These are phyloP conservation scores for Sphenodon punctatus DNA, from an alignment of 2,797 vertebrate genomes.

Conservation along the genomic window DNA sequence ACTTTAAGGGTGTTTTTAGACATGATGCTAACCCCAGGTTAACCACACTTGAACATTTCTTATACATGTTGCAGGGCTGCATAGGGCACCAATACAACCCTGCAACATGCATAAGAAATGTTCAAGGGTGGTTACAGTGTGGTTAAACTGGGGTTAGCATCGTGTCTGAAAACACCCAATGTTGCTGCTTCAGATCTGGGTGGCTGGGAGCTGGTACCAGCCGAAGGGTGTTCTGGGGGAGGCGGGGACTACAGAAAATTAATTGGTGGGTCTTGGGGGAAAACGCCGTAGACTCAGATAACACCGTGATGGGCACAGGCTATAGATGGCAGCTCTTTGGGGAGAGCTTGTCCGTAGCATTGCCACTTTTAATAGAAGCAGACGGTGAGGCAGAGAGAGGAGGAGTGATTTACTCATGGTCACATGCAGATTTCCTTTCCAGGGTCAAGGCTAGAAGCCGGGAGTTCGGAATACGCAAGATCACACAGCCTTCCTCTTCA, in stretches of 20 bases:
- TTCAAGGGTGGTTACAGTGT: no score
- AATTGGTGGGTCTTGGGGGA: rapidly evolving
- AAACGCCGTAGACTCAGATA: background rate
- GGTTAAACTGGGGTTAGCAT: no score
- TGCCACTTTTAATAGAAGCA: background rate
- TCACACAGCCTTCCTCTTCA: no score
- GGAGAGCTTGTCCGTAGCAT: no score
- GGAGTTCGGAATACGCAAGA: background rate
- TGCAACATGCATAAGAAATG: no score
- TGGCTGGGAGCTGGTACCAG: background rate
- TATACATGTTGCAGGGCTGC: no score
- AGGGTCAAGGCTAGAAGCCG: background rate
- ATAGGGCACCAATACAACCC: no score
- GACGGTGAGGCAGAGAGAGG: background rate
- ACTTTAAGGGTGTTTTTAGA: no score
- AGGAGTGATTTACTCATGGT: background rate
- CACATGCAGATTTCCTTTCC: background rate
- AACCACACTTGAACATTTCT: no score
- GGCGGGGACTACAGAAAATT: background rate
- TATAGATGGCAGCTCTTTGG: no score
- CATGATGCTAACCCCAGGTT: no score
- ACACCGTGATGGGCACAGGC: rapidly evolving
- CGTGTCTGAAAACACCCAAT: no score
- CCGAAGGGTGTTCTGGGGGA: background rate
- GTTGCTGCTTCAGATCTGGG: rapidly evolving